phyloP scores from a whole-genome alignment of 2,113 vertebrate genomes.

The Megatriorchis doriae region DNA sequence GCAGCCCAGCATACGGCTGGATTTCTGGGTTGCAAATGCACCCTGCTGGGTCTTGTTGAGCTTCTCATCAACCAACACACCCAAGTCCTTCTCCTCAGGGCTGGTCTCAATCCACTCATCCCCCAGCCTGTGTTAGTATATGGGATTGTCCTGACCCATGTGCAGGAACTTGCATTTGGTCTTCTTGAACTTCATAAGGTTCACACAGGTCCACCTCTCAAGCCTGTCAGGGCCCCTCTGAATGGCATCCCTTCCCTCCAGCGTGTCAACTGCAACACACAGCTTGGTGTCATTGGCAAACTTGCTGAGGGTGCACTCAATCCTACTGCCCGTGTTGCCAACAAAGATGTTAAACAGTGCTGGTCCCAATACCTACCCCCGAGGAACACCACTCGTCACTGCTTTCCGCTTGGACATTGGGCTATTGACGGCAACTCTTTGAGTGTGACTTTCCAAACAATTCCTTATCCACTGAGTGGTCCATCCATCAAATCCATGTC shows the following conservation, averaged over 20 bases:
- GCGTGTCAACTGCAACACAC: too few species aligned
- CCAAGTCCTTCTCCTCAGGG: background rate
- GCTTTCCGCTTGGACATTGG: background rate
- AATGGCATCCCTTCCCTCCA: background rate
- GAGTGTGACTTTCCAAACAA: background rate
- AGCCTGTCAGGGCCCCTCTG: background rate
- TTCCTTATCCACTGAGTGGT: background rate
- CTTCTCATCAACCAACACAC: background rate
- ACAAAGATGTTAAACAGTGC: background rate
- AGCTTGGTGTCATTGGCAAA: background rate
- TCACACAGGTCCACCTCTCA: rapidly evolving
- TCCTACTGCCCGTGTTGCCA: background rate
- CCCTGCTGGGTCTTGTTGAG: background rate
- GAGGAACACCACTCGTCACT: background rate
- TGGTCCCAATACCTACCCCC: rapidly evolving
- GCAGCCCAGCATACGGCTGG: rapidly evolving
- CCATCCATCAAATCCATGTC: background rate
- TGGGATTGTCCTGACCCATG: background rate
- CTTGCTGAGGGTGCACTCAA: background rate
- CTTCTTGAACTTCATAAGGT: background rate
- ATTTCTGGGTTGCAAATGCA: background rate
- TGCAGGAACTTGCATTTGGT: background rate
- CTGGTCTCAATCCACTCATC: background rate
- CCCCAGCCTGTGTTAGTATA: background rate
- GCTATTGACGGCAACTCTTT: background rate